Percentiles rank a stretch among this genome's conserved stretches.
Conservation (phyloP, 1,140 invertebrate species). For the Trachelipus rathkii region DNA sequence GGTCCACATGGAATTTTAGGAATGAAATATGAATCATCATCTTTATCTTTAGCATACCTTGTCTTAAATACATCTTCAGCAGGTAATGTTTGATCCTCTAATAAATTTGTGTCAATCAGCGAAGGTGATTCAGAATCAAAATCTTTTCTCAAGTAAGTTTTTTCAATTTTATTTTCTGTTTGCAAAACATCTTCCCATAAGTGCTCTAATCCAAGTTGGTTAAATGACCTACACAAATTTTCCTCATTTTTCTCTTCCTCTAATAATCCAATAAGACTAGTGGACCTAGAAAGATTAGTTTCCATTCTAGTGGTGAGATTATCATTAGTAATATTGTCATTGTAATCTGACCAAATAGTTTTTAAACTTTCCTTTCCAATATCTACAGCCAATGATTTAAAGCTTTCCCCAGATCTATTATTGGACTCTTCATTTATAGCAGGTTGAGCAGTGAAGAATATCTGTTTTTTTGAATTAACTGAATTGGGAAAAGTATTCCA, state of each 20-base stretch:
- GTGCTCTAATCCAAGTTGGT: slow-evolving; percentile 40
- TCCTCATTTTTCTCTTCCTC: slow-evolving; percentile 24
- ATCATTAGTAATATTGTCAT: slow-evolving; percentile 38
- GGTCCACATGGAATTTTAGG: slow-evolving; percentile 36
- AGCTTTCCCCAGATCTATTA: background rate
- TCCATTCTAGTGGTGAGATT: background rate
- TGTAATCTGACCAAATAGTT: slow-evolving; percentile 42
- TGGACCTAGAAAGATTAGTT: slow-evolving; percentile 6
- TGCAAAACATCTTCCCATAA: slow-evolving; percentile 36
- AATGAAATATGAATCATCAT: slow-evolving; percentile 6
- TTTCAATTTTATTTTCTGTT: background rate
- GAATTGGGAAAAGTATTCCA: background rate
- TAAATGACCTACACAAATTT: slow-evolving; percentile 36
- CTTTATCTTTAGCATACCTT: slow-evolving; percentile 28
- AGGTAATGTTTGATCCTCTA: background rate
- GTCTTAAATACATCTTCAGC: slow-evolving; percentile 33
- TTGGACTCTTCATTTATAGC: too few relatives aligned
- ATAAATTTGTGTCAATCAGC: background rate
- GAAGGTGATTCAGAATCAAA: background rate
- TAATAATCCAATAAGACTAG: too few relatives aligned
- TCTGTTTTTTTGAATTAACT: background rate
- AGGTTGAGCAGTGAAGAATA: too few relatives aligned
- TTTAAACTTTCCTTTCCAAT: slow-evolving; percentile 13
- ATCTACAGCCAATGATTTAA: background rate
- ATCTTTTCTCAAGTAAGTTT: background rate